Evolutionary conservation across 2,888 invertebrate genomes (phyloP).

Genomic region (Chaitophorus viminalis): DNA sequence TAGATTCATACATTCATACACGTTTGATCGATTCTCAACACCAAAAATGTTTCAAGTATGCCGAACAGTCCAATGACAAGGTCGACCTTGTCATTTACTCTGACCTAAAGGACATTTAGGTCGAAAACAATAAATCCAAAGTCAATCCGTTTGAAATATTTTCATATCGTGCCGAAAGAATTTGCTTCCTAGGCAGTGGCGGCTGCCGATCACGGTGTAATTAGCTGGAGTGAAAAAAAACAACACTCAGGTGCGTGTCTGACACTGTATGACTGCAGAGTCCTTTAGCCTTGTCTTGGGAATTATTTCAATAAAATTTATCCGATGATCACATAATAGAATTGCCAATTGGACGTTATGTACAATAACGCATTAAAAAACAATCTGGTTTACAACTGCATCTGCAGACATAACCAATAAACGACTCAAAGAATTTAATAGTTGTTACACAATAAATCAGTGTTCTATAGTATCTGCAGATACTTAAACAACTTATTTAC

Average conservation of each 20-base stretch:
- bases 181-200: neutral
- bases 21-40: conserved; percentile 35
- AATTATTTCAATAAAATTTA: conserved; percentile 27
- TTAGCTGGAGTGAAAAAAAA: neutral
- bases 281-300: conserved; percentile 36
- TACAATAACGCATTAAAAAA: neutral
- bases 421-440: neutral
- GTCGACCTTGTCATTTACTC: conserved; percentile 40
- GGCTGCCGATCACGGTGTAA: neutral
- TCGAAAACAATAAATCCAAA: conserved; percentile 26
- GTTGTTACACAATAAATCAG: neutral
- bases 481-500: neutral
- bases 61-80: conserved; percentile 22
- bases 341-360: conserved; percentile 12
- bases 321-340: conserved; percentile 15
- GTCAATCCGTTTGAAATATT: conserved; percentile 28
- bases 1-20: conserved; percentile 1
- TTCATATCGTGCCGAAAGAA: conserved; percentile 47
- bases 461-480: neutral
- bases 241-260: neutral
- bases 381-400: neutral
- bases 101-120: conserved; percentile 26
- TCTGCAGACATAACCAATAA: neutral
- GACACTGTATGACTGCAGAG: neutral
- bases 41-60: conserved; percentile 12